These are phyloP conservation scores for Saimiri boliviensis DNA, from an alignment of 2,113 vertebrate species.

Conservation along the genomic window DNA sequence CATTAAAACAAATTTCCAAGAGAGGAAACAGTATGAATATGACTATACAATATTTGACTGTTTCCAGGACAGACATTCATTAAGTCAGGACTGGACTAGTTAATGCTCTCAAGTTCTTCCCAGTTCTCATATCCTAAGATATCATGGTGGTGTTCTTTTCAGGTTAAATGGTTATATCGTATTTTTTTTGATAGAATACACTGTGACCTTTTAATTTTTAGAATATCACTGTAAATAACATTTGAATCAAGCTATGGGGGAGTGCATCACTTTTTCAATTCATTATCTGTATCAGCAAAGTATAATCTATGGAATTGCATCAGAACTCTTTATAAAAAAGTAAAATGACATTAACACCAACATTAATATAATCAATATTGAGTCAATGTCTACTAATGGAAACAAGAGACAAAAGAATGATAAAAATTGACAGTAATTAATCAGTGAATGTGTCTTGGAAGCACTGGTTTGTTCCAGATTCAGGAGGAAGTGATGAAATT, in stretches of 20 bases:
- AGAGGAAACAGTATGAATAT: neutral
- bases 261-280: neutral
- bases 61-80: neutral
- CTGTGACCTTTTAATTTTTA: slow-evolving; percentile 19
- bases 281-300: neutral
- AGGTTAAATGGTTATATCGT: neutral
- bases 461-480: slow-evolving; percentile 20
- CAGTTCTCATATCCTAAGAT: neutral
- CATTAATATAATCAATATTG: neutral
- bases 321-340: neutral
- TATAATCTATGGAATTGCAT: neutral
- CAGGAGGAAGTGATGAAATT: slow-evolving; percentile 25
- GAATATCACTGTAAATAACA: neutral
- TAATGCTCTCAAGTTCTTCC: neutral
- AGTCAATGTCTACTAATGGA: neutral
- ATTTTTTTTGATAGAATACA: slow-evolving; percentile 18
- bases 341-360: neutral
- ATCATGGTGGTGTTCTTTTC: neutral
- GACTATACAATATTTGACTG: neutral
- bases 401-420: slow-evolving; percentile 3
- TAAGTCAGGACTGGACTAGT: neutral
- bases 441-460: neutral
- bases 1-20: neutral
- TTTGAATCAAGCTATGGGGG: neutral
- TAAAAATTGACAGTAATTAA: neutral